phyloP scores from a whole-genome alignment of 2,113 vertebrate genomes.

The Orcinus orca region DNA sequence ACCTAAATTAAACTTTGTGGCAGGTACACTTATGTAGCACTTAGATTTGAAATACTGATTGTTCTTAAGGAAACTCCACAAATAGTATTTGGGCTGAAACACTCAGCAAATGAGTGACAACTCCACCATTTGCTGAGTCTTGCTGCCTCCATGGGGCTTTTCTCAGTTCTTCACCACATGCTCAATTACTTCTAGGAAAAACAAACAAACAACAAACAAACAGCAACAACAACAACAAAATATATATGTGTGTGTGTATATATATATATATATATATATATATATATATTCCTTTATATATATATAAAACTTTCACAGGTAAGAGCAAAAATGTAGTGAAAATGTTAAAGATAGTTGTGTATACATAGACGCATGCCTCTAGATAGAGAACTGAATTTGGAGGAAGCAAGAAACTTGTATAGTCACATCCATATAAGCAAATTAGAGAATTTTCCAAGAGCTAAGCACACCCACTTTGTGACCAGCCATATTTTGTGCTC shows the following conservation, averaged over 20 bases:
- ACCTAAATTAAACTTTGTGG: not conserved
- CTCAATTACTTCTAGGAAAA: not conserved
- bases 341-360: not conserved
- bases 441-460: not conserved
- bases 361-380: not conserved
- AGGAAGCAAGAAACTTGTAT: not conserved
- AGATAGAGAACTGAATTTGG: not conserved
- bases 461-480: not conserved
- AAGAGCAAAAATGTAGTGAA: not conserved
- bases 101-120: not conserved
- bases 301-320: not conserved
- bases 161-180: not conserved
- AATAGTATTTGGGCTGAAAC: not conserved
- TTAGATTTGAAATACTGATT: not conserved
- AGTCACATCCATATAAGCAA: not conserved
- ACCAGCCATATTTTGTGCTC: not conserved
- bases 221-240: no score
- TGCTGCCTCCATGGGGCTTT: not conserved
- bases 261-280: not conserved
- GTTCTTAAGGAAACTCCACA: not conserved
- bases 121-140: not conserved
- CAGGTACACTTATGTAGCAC: not conserved
- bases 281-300: not conserved
- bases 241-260: not conserved
- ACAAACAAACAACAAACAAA: no score